These are phyloP conservation scores for Acleris laterana DNA, from an alignment of 2,888 invertebrate genomes.

Conservation along the genomic window DNA sequence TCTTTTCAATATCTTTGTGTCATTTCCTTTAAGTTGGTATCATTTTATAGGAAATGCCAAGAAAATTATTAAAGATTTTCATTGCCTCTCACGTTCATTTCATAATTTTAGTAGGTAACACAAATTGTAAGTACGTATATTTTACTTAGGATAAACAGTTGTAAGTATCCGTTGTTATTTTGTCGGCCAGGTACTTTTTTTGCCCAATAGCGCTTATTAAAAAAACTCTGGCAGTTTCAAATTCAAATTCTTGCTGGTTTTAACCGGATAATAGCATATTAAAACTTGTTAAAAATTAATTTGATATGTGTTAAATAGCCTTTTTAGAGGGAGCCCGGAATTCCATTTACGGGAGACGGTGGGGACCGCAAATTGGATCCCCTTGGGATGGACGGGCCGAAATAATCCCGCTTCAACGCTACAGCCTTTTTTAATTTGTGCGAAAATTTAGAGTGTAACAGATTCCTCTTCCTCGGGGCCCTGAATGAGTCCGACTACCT, in stretches of 20 bases:
- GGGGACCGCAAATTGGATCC: constrained; percentile 70
- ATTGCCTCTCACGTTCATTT: too few species aligned
- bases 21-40: too few species aligned
- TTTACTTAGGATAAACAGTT: too few species aligned
- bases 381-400: constrained; percentile 63
- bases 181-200: too few species aligned
- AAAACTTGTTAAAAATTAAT: constrained; percentile 52
- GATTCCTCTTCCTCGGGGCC: constrained; percentile 12
- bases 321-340: constrained; percentile 68
- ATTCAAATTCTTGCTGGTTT: constrained; percentile 40
- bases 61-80: too few species aligned
- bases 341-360: constrained; percentile 70
- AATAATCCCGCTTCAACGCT: constrained; percentile 65
- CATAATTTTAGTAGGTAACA: too few species aligned
- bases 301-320: constrained; percentile 56
- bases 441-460: constrained; percentile 52
- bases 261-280: constrained; percentile 48
- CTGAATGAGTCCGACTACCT: constrained; percentile 10
- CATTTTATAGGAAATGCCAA: too few species aligned
- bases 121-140: too few species aligned
- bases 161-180: too few species aligned
- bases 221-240: too few species aligned
- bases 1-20: too few species aligned
- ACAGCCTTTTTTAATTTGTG: constrained; percentile 62
- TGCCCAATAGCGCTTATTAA: too few species aligned